Base-by-base conservation (phyloP, 1,140 invertebrate genomes). In the Cardiocondyla obscurior region DNA sequence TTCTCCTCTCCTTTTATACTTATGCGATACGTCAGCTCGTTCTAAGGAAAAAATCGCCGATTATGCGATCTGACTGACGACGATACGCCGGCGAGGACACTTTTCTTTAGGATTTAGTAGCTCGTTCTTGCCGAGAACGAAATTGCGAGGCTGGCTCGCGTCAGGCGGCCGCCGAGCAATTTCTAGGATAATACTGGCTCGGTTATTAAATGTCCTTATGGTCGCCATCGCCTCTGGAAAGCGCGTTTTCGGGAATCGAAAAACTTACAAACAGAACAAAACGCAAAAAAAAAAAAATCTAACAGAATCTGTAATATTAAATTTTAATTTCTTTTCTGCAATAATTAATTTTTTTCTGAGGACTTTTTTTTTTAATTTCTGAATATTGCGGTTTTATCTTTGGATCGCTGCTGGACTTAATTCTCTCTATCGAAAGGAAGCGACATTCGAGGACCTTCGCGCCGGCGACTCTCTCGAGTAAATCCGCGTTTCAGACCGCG, bases 41-140 rank as follows among this genome's bases (percentile, higher is more conserved):
- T 7, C 22, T 5, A 19, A 16, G 7, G 46, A 79, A 83, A 74
- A 88, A 85, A 87, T 79, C 77, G 74, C 79, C 86, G 69, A 85
- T 88, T 81, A 88, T 79, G 81, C 79, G 77, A 62, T 85, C 42
- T 51, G 30, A 76, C 72, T 76, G 72, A 77, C 74, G 60, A 5
- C 74, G 74, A 77, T 77, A 79, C 74, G 64, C 72, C 73, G 44
- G 44, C 30, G 22, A 67, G 51, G 51, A 65, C 70, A 79, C 49
- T 64, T 57, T 69, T 79, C 73, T 36, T 42, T 30, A 19, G 30
- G 67, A 73, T 81, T 81, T 57, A 81, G 67, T 73, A 30, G 67
- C 65, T 58, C 53, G 53, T 73, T 60, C 67, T 57, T 58, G 65
- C 51, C 51, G 22, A 65, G 44, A 3, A 83, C 46, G 36, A 69